phyloP scores from a whole-genome alignment of 2,797 vertebrate species.

The Sternarchorhynchus goeldii region DNA sequence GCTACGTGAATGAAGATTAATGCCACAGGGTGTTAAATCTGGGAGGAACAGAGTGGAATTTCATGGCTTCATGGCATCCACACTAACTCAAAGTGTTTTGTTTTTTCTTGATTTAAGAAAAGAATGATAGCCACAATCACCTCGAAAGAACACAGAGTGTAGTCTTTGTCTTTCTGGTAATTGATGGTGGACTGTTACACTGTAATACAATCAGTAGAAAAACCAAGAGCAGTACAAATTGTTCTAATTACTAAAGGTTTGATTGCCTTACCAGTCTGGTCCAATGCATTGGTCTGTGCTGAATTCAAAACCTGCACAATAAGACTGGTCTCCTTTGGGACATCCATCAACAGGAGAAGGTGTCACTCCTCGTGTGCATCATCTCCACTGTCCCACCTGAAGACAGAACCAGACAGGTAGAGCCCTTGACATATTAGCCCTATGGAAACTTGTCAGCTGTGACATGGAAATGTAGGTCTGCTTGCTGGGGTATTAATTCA shows the following conservation, averaged over 20 bases:
- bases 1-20: conserved; percentile 22
- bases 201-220: neutral
- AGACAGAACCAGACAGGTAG: conserved; percentile 56
- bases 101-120: conserved; percentile 14
- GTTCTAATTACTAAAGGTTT: neutral
- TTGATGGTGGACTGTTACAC: neutral
- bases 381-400: conserved; percentile 85
- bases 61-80: neutral
- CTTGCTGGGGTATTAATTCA: neutral
- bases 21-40: conserved; percentile 6
- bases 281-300: conserved; percentile 84
- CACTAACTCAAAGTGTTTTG: conserved; percentile 1
- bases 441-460: neutral
- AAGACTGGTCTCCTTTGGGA: conserved; percentile 90
- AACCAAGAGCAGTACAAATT: neutral
- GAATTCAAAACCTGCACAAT: conserved; percentile 87
- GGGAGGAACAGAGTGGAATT: conserved; percentile 21
- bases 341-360: conserved; percentile 93
- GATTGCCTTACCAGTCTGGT: conserved; percentile 85
- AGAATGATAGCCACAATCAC: neutral
- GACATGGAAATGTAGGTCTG: too few species aligned
- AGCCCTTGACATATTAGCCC: conserved; percentile 18
- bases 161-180: neutral
- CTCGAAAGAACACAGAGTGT: neutral
- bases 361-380: conserved; percentile 85